Evolutionary conservation across 1,140 invertebrate species (phyloP).

Genomic region (Drosophila yakuba): DNA sequence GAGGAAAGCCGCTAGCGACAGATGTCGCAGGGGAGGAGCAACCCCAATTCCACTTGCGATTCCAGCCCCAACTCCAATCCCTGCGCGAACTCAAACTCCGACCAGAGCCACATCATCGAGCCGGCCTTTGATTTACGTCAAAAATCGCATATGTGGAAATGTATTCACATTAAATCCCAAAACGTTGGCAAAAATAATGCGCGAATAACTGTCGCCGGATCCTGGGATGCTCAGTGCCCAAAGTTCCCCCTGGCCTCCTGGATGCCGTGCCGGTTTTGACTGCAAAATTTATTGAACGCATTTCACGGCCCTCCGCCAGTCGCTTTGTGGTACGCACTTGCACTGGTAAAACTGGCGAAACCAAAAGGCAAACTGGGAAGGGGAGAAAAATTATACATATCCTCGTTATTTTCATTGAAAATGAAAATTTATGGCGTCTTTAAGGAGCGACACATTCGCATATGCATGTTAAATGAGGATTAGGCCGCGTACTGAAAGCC

Average conservation of each 20-base stretch:
- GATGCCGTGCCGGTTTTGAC: conserved; percentile 50
- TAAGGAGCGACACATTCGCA: conserved; percentile 76
- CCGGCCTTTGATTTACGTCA: conserved; percentile 76
- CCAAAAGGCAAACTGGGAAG: neutral
- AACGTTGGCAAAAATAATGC: conserved; percentile 30
- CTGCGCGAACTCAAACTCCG: neutral
- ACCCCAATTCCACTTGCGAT: neutral
- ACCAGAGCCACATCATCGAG: conserved; percentile 48
- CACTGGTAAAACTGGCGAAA: conserved; percentile 12
- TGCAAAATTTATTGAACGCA: conserved; percentile 78
- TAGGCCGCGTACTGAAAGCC: conserved; percentile 42
- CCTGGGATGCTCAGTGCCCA: conserved; percentile 4
- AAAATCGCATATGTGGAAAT: conserved; percentile 82
- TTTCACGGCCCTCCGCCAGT: conserved; percentile 26
- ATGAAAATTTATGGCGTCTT: conserved; percentile 80
- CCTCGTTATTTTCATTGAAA: conserved; percentile 73
- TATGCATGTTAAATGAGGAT: conserved; percentile 78
- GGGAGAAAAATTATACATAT: conserved; percentile 52
- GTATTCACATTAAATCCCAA: conserved; percentile 59
- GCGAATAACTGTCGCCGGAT: conserved; percentile 42
- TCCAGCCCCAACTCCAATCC: neutral
- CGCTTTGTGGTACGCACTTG: conserved; percentile 65
- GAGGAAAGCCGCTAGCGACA: conserved; percentile 18
- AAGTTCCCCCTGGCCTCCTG: conserved; percentile 18
- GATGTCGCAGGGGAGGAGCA: conserved; percentile 26